Base-by-base conservation (phyloP, 2,797 vertebrate species). In the Heliangelus exortis region DNA sequence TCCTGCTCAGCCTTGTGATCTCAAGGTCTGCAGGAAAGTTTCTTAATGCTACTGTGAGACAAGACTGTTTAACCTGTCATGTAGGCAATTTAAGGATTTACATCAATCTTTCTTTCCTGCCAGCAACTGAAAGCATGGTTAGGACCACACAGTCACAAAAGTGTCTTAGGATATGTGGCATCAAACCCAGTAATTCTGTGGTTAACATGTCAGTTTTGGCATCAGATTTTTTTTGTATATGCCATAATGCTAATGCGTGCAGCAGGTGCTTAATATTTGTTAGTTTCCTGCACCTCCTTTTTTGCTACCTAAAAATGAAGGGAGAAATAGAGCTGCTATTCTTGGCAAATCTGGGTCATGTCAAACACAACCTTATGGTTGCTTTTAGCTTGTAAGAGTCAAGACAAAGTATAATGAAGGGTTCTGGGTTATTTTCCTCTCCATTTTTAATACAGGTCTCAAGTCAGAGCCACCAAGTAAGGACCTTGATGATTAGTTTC, bases 61-160 rank as follows among this genome's bases (percentile, higher is more conserved):
- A 29, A 50, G n/a, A 22, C 36, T 47, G 18, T 85, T 80, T 83
- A 50, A 89, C 77, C 75, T 93, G 50, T 62, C 26, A 3, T 84
- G 82, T 29, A 87, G 54, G 54, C 41, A 85, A 57, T 72, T 84
- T 78, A 75, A 80, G 76, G 82, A 89, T 87, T 94, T 89, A 36
- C 43, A 62, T 1, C 78, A 65, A 23, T 47, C 43, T 78, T 84
- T 84, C 74, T 54, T 25, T 83, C n/a, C 65, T 65, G 29, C 33
- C 79, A 86, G 41, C 10, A 85, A 39, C 41, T 77, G 72, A 26
- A 83, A 74, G 41, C 43, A 23, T 17, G 73, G 74, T 57, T 36
- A 89, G 50, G 72, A 96, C 76, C 82, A 72, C 65, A 61, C 21
- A 87, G 57, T 25, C 20, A 19, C 63, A 67, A 87, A 72, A 3